Conservation (phyloP, 1,140 invertebrate species). For the Listronotus oregonensis region DNA sequence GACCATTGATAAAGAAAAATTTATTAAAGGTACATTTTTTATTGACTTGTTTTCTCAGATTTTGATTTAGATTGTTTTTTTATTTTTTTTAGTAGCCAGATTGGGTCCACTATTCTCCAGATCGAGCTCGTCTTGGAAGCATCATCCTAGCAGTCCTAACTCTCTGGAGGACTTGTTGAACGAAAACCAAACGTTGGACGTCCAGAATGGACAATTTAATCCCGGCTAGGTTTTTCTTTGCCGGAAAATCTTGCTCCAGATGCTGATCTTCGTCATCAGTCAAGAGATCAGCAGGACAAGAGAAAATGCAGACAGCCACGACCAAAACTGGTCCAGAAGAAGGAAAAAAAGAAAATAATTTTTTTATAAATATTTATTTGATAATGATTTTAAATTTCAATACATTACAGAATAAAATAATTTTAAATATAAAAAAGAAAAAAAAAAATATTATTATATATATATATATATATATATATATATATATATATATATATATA, state of each 20-base stretch:
- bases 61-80: not conserved
- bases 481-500: no score
- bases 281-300: slow-evolving; percentile 74
- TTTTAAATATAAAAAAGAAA: no score
- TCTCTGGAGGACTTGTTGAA: slow-evolving; percentile 83
- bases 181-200: slow-evolving; percentile 61
- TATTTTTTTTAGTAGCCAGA: slow-evolving; percentile 43
- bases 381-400: no score
- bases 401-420: no score
- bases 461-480: no score
- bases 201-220: slow-evolving; percentile 79
- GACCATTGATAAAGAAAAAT: slow-evolving; percentile 87
- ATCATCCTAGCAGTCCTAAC: slow-evolving; percentile 89
- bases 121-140: slow-evolving; percentile 81
- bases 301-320: slow-evolving; percentile 62
- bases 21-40: slow-evolving; percentile 64
- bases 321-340: slow-evolving; percentile 54
- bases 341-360: slow-evolving; percentile 55
- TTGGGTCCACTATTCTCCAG: slow-evolving; percentile 73
- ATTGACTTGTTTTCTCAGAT: not conserved
- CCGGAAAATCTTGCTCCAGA: slow-evolving; percentile 73
- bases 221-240: slow-evolving; percentile 72
- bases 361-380: not conserved
- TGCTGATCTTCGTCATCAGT: slow-evolving; percentile 83
- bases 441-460: no score